Conservation (phyloP, 2,797 vertebrate species). For the Sebastiscus albofasciatus region DNA sequence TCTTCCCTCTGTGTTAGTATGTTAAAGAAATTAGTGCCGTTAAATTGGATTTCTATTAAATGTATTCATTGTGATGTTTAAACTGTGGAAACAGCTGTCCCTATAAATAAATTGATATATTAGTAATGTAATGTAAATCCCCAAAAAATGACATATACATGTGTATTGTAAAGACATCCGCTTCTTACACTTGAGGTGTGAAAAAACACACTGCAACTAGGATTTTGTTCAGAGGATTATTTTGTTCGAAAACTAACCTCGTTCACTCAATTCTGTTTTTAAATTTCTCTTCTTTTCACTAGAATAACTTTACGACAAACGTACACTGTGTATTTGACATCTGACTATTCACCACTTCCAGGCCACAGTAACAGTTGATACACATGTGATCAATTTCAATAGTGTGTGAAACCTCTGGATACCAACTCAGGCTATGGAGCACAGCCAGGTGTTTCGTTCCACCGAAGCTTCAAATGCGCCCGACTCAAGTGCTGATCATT, state of each 20-base stretch:
- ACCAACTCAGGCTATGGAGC: slow-evolving; percentile 10
- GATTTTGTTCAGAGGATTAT: neutral
- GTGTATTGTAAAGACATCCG: neutral
- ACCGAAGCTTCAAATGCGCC: slow-evolving; percentile 29
- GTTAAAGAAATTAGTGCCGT: too few species aligned
- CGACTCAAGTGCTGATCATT: slow-evolving; percentile 20
- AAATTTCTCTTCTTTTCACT: neutral
- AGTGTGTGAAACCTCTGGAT: slow-evolving; percentile 14
- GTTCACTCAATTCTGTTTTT: neutral
- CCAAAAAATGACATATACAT: neutral
- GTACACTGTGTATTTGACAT: neutral
- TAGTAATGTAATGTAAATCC: neutral
- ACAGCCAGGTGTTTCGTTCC: slow-evolving; percentile 24
- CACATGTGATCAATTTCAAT: slow-evolving; percentile 32
- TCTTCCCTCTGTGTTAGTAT: too few species aligned
- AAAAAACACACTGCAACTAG: neutral
- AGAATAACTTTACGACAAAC: neutral
- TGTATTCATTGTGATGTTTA: neutral
- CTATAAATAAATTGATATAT: neutral
- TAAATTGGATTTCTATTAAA: neutral
- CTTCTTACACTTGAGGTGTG: neutral
- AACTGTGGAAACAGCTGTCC: neutral
- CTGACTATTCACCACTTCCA: neutral
- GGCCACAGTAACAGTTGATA: neutral
- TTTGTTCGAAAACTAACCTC: neutral